A percentile compares a stretch with the other conserved stretches of the same genome.
These are phyloP conservation scores for Myrmecophaga tridactyla DNA, from an alignment of 2,113 vertebrate genomes.

Conservation along the genomic window DNA sequence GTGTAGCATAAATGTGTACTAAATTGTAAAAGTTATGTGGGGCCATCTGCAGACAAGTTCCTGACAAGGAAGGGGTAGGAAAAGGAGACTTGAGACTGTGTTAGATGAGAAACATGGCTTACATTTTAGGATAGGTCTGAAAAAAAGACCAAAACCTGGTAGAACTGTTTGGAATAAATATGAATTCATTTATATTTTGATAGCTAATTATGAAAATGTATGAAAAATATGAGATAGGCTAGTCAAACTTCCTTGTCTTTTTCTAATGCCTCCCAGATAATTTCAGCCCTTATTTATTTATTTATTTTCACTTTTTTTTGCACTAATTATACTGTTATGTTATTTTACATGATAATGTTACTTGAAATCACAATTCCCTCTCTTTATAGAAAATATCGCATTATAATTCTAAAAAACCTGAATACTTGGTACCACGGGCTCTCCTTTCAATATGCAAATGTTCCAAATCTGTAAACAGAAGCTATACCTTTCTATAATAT, in stretches of 20 bases:
- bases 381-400: slow-evolving; percentile 41
- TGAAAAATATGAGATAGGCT: neutral
- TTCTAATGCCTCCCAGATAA: neutral
- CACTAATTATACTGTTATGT: neutral
- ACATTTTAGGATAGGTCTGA: neutral
- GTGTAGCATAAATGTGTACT: neutral
- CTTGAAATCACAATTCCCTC: neutral
- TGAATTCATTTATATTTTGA: neutral
- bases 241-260: neutral
- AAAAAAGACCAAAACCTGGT: neutral
- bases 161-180: slow-evolving; percentile 2
- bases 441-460: slow-evolving; percentile 31
- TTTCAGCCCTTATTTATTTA: too few species aligned
- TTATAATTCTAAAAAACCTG: neutral
- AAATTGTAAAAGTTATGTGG: neutral
- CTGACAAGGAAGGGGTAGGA: neutral
- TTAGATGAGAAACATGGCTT: neutral
- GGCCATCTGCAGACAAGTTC: neutral
- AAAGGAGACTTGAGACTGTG: neutral
- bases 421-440: neutral
- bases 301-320: neutral
- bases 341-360: slow-evolving; percentile 1
- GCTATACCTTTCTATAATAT: neutral
- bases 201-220: neutral
- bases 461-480: neutral